Conservation (phyloP, 2,888 invertebrate genomes). For the Pseudococcus jackbeardsleyi region DNA sequence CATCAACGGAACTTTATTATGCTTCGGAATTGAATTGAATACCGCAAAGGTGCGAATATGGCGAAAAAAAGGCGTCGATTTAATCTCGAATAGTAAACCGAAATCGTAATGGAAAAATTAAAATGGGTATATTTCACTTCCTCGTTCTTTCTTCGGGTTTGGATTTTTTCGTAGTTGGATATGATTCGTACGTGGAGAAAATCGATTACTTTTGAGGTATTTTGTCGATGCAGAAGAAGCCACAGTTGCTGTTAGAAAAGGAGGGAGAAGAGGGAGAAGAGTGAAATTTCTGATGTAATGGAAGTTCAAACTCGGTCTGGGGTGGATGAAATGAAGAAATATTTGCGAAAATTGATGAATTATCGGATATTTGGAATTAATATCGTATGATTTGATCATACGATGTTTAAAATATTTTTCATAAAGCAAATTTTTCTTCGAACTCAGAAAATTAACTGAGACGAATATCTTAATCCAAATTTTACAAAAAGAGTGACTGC, state of each 20-base stretch:
- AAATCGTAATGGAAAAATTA: background rate
- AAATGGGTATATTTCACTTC: background rate
- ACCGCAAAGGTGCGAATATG: conserved; percentile 27
- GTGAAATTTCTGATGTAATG: too few species aligned
- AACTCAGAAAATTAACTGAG: too few species aligned
- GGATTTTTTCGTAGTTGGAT: background rate
- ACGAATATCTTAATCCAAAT: too few species aligned
- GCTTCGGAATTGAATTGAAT: background rate
- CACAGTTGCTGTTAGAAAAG: background rate
- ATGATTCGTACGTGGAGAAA: background rate
- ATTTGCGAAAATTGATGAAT: too few species aligned
- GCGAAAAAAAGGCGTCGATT: background rate
- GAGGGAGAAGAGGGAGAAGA: background rate
- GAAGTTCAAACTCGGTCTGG: too few species aligned
- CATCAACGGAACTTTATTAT: conserved; percentile 13
- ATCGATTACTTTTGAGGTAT: background rate
- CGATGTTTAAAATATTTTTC: too few species aligned
- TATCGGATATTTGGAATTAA: too few species aligned
- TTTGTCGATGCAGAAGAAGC: background rate
- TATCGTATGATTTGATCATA: too few species aligned
- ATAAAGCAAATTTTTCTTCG: too few species aligned
- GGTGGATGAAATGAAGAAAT: too few species aligned
- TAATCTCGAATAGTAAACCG: background rate
- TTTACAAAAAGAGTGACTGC: too few species aligned
- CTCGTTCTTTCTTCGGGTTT: background rate